Evolutionary conservation across 2,888 invertebrate genomes (phyloP).

Genomic region (Cybosia mesomella): DNA sequence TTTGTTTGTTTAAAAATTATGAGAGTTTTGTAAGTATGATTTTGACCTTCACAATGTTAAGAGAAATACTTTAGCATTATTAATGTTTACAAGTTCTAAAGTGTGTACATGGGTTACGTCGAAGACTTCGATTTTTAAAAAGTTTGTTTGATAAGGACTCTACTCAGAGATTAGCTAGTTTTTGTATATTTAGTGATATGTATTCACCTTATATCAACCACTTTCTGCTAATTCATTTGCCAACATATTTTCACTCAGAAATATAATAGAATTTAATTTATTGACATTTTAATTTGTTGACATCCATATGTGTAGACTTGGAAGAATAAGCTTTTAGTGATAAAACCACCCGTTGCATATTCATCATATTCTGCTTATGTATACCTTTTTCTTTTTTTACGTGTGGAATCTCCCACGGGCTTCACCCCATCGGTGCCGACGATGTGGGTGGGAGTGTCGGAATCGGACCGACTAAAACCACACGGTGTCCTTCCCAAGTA

Average conservation of each 20-base stretch:
- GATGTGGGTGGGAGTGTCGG: too few species aligned
- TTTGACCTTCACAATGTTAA: background rate
- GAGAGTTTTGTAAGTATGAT: background rate
- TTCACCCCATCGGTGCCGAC: too few species aligned
- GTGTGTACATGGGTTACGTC: background rate
- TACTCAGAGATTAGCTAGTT: background rate
- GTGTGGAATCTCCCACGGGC: too few species aligned
- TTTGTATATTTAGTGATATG: background rate
- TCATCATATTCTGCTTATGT: background rate
- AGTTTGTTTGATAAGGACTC: background rate
- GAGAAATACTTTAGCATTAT: background rate
- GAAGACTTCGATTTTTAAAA: background rate
- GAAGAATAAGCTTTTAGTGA: background rate
- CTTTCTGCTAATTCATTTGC: background rate
- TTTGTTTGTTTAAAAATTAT: too few species aligned
- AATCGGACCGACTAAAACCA: too few species aligned
- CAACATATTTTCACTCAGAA: background rate
- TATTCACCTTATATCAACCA: background rate
- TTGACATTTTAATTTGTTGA: too few species aligned
- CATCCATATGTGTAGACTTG: too few species aligned
- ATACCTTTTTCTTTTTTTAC: too few species aligned
- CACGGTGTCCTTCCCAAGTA: too few species aligned
- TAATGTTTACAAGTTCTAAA: constrained; percentile 1
- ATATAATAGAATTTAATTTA: background rate
- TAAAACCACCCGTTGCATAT: background rate